phyloP scores from a whole-genome alignment of 1,140 invertebrate genomes.

The Drosophila yakuba region DNA sequence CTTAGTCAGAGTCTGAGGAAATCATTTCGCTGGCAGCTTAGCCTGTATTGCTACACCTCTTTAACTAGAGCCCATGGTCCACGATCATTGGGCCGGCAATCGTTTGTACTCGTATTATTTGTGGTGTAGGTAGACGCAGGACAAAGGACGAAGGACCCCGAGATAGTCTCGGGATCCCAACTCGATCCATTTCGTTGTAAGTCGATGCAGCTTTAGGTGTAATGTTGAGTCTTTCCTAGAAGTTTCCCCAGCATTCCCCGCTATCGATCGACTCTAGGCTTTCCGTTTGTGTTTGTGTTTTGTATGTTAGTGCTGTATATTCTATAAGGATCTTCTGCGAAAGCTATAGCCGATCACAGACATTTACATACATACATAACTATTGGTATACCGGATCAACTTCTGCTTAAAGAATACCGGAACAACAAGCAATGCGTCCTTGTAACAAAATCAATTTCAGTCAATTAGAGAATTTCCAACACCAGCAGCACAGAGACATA shows the following conservation, averaged over 20 bases:
- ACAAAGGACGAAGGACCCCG: neutral
- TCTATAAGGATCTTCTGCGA: slow-evolving; percentile 28
- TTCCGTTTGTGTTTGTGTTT: slow-evolving; percentile 51
- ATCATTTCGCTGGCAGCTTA: slow-evolving; percentile 40
- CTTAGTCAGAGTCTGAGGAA: slow-evolving; percentile 3
- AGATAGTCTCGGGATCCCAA: slow-evolving; percentile 5
- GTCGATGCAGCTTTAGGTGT: slow-evolving; percentile 71
- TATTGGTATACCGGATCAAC: slow-evolving; percentile 70
- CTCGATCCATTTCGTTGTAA: slow-evolving; percentile 32
- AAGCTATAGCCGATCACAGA: slow-evolving; percentile 19
- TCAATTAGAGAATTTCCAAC: slow-evolving; percentile 71
- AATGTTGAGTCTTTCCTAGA: slow-evolving; percentile 69
- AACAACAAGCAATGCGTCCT: slow-evolving; percentile 72
- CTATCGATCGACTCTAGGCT: slow-evolving; percentile 61
- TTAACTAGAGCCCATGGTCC: slow-evolving; percentile 21
- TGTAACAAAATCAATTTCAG: slow-evolving; percentile 84
- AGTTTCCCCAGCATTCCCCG: slow-evolving; percentile 59
- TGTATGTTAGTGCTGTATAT: slow-evolving; percentile 48
- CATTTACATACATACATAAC: slow-evolving; percentile 3
- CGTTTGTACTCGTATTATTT: slow-evolving; percentile 41
- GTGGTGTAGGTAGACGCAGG: slow-evolving; percentile 18
- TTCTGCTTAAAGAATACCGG: slow-evolving; percentile 40
- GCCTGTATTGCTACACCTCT: slow-evolving; percentile 17
- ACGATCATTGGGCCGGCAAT: slow-evolving; percentile 13
- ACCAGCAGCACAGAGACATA: slow-evolving; percentile 41